Percentiles rank a stretch among this genome's conserved stretches.
Conservation (phyloP, 2,113 vertebrate genomes). For the Bagarius yarrelli region DNA sequence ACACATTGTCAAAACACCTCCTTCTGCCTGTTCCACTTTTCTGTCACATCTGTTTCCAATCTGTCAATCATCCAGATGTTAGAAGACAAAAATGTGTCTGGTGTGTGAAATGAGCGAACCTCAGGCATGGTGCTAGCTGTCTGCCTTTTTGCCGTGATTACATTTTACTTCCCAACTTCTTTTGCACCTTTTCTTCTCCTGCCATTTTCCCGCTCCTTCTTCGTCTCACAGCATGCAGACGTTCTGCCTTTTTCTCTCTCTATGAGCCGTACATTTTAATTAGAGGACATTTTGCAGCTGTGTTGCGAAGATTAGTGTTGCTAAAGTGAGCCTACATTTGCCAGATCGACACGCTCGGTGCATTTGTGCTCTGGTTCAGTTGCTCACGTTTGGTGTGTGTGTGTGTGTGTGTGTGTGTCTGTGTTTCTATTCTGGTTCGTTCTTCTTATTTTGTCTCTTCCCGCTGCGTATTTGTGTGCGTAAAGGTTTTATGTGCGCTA, state of each 20-base stretch:
- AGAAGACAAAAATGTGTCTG: not conserved
- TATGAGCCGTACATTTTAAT: constrained; percentile 4
- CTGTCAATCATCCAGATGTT: constrained; percentile 6
- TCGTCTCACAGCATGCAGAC: not conserved
- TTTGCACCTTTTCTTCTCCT: not conserved
- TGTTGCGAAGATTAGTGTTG: constrained; percentile 15
- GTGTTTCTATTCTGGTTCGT: not conserved
- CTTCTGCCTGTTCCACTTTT: too few species aligned
- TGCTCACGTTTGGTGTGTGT: not conserved
- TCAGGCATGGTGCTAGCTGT: not conserved
- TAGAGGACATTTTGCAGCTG: constrained; percentile 3
- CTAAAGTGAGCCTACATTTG: not conserved
- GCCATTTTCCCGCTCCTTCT: not conserved
- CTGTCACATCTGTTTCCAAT: not conserved
- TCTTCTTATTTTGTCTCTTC: constrained; percentile 6
- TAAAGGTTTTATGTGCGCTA: constrained; percentile 75
- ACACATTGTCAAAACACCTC: not conserved
- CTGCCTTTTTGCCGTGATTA: not conserved
- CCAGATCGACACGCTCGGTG: not conserved
- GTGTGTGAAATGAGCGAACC: not conserved
- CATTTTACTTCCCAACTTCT: not conserved
- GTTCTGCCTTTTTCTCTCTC: not conserved
- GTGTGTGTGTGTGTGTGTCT: not conserved
- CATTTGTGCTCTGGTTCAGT: not conserved
- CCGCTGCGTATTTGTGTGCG: constrained; percentile 55